Percentiles rank a stretch among this genome's conserved stretches.
Evolutionary conservation across 2,113 vertebrate genomes (phyloP).

Genomic region (Boulengerochromis microlepis): DNA sequence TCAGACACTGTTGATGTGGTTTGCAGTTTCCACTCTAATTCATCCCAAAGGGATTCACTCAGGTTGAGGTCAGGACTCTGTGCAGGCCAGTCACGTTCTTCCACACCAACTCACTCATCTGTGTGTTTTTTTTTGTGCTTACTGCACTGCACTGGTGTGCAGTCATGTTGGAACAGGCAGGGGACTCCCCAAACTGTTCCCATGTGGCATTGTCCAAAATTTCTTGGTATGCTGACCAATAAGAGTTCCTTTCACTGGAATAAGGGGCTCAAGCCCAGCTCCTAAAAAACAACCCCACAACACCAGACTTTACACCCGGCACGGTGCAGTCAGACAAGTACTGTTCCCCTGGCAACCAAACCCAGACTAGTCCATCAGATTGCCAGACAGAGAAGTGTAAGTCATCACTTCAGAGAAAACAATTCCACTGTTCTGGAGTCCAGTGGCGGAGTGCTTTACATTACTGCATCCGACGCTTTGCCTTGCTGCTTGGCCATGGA

Average conservation of each 20-base stretch:
- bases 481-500: neutral
- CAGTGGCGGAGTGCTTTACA: neutral
- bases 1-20: neutral
- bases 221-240: neutral
- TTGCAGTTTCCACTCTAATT: neutral
- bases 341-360: neutral
- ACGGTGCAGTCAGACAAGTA: neutral
- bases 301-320: neutral
- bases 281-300: neutral
- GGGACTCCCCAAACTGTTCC: neutral
- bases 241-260: neutral
- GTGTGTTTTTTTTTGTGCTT: rapidly evolving
- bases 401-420: neutral
- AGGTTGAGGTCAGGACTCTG: neutral
- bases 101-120: neutral
- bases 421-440: neutral
- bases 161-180: neutral
- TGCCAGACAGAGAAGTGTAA: neutral
- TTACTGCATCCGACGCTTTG: neutral
- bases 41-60: neutral
- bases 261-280: neutral
- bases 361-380: neutral
- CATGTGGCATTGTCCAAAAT: neutral
- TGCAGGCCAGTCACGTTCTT: neutral
- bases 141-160: neutral